Base-by-base conservation (phyloP, 2,113 vertebrate species). In the Thalassoma bifasciatum region DNA sequence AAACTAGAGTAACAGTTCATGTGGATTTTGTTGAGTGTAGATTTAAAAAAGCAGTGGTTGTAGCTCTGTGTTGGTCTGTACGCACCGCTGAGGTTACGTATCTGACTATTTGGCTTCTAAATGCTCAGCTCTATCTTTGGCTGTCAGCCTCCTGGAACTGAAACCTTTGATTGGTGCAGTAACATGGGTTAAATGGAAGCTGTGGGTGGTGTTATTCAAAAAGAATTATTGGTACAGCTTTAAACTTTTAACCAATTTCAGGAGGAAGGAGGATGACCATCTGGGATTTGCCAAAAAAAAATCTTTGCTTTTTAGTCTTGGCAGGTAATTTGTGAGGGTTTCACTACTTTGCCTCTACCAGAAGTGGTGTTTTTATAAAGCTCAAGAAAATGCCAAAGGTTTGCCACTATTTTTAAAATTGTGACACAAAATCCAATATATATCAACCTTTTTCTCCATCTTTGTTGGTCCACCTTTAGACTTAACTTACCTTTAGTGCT, bases 401-500 rank as follows among this genome's bases (percentile, higher is more conserved):
- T n/a, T n/a, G n/a, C n/a, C n/a, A n/a, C n/a, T n/a, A n/a, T n/a
- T n/a, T n/a, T n/a, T n/a, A n/a, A n/a, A n/a, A n/a, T n/a, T n/a
- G n/a, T n/a, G n/a, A n/a, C n/a, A n/a, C n/a, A n/a, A n/a, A n/a
- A n/a, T n/a, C n/a, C n/a, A n/a, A n/a, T n/a, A n/a, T n/a, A n/a
- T n/a, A n/a, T n/a, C n/a, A n/a, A n/a, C n/a, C n/a, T n/a, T n/a
- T n/a, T 4, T 24, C 17, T 17, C 4, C 4, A 47, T 47, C 24
- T 12, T 40, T 16, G 8, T 8, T 13, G 24, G 1, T 1, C 17
- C 0, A 0, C 44, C 13, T 46, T 21, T 21, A 16, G 16, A 12
- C 24, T 74, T 40, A 4, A 19, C 51, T 79, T 75, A 98, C 98
- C 98, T 90, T 94, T 98, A 0, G 96, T 99, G 85, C 93, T 97